phyloP scores from a whole-genome alignment of 53 echinoderm and acorn worm genomes.

The Paracentrotus lividus region DNA sequence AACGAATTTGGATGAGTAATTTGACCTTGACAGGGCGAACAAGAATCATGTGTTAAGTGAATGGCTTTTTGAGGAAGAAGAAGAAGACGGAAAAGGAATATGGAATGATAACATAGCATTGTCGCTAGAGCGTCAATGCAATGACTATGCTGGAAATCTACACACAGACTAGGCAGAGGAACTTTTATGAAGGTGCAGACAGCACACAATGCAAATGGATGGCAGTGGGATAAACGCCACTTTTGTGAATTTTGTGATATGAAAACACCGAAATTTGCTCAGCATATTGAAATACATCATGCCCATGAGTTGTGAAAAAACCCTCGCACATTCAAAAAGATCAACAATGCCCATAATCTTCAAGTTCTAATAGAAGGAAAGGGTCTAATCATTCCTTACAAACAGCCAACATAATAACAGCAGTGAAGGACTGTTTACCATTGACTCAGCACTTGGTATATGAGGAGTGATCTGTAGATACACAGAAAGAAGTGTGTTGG shows the following conservation, averaged over 20 bases:
- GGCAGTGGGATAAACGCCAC: conserved; percentile 80
- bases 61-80: no score
- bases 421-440: conserved; percentile 59
- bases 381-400: conserved; percentile 71
- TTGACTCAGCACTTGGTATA: conserved; percentile 62
- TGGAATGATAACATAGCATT: no score
- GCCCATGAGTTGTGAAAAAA: conserved; percentile 73
- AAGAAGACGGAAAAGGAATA: no score
- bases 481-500: conserved; percentile 70
- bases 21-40: no score
- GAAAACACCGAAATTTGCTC: conserved; percentile 69
- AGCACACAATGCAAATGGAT: conserved; percentile 57
- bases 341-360: conserved; percentile 73
- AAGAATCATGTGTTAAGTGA: no score
- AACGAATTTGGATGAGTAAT: no score
- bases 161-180: conserved; percentile 41
- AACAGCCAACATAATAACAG: conserved; percentile 48
- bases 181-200: conserved; percentile 69
- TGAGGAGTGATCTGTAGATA: conserved; percentile 69
- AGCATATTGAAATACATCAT: conserved; percentile 71
- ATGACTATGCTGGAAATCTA: conserved; percentile 62
- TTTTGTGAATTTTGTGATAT: conserved; percentile 75
- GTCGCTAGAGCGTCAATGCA: no score
- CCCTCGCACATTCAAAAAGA: conserved; percentile 50
- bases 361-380: conserved; percentile 71